These are phyloP conservation scores for Channa striata DNA, from an alignment of 2,797 vertebrate species.

Conservation along the genomic window DNA sequence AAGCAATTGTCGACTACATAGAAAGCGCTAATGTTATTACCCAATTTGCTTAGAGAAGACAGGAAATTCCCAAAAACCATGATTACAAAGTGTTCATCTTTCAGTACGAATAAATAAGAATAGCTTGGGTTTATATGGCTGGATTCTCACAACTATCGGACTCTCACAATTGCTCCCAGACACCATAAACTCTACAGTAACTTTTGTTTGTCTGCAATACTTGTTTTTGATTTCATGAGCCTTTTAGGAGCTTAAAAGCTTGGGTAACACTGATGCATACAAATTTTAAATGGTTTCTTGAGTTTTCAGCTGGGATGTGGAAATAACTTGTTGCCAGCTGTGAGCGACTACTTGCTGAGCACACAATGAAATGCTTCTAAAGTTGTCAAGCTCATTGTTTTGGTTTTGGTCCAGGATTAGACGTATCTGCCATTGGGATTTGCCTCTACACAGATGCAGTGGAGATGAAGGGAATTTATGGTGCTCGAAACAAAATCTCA, in stretches of 20 bases:
- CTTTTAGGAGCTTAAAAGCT: constrained; percentile 10
- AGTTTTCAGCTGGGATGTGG: neutral
- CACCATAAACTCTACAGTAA: constrained; percentile 8
- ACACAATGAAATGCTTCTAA: neutral
- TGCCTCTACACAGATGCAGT: neutral
- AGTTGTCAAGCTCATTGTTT: neutral
- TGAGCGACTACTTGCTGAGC: neutral
- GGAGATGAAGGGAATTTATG: neutral
- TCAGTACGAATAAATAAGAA: constrained; percentile 32
- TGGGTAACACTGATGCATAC: neutral
- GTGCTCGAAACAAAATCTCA: neutral
- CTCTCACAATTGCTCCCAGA: constrained; percentile 3
- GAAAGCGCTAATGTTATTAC: constrained; percentile 30
- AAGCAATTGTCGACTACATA: constrained; percentile 25
- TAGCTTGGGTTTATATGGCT: neutral
- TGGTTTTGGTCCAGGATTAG: constrained; percentile 8
- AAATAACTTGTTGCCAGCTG: neutral
- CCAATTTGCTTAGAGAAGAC: constrained; percentile 30
- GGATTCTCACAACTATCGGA: constrained; percentile 41
- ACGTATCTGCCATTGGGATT: neutral
- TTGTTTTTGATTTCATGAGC: constrained; percentile 18
- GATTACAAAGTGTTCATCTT: constrained; percentile 38
- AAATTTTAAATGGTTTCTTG: neutral
- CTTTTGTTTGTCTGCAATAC: neutral
- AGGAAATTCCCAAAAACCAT: constrained; percentile 45